Evolutionary conservation across 2,888 invertebrate species (phyloP), one percentile per base, ranked within the genome.

Genomic region (Neoitamus cyanurus): DNA sequence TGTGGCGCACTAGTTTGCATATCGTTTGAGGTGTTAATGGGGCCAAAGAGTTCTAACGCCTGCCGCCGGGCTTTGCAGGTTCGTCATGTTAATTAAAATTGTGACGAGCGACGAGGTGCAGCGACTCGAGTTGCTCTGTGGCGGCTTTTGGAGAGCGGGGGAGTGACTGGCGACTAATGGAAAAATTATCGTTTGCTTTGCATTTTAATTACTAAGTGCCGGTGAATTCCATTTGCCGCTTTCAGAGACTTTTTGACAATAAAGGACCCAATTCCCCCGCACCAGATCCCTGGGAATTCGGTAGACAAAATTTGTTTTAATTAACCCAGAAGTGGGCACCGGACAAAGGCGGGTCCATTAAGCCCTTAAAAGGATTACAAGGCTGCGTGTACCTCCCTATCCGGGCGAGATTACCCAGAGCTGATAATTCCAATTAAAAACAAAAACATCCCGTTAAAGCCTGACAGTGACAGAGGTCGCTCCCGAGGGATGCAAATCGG

Each of bases 371-470:
- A 34, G 75, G 37, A 31, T 37, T 42, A 42, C 37, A 48, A 80
- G 58, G 11, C 31, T 30, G 58, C 20, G 25, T 25, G 20, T 20
- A 58, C 20, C n/a, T 31, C n/a, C 34, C 31, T 80, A 20, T 7
- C 58, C 20, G 25, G 25, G 20, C 58, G 25, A 20, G 31, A 37
- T 20, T 25, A 34, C 78, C 31, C 58, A 4, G 9, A 58, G 48
- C 48, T 80, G 78, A 58, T 80, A 80, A 80, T 80, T 80, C 78
- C 78, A 80, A 80, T 80, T 80, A 80, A 80, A 80, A 80, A 80
- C 78, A 80, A 80, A 48, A 80, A 80, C 78, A 80, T 58, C 58
- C 58, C 31, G 31, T 58, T 58, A 80, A 58, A 58, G 31, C 46
- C 20, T 80, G 46, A 80, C 48, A 58, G 78, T 48, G 58, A 48